Evolutionary conservation across 2,888 invertebrate genomes (phyloP).

Genomic region (Cosmorhoe ocellata): DNA sequence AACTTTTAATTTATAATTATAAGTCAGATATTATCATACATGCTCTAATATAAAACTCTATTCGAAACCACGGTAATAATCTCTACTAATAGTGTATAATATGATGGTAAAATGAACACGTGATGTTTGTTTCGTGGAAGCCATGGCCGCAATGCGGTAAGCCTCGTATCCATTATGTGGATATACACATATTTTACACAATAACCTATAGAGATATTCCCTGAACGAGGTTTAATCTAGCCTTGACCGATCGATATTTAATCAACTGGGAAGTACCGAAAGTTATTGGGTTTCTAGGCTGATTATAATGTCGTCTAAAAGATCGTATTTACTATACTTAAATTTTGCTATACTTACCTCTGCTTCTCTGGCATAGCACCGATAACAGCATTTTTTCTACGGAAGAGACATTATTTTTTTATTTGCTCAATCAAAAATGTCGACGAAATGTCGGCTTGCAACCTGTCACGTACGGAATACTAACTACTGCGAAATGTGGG

Average conservation of each 20-base stretch:
- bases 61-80: slow-evolving; percentile 25
- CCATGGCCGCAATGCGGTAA: slow-evolving; percentile 35
- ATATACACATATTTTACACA: slow-evolving; percentile 6
- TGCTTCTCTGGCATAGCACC: no score
- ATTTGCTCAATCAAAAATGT: no score
- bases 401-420: no score
- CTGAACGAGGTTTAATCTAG: slow-evolving; percentile 1
- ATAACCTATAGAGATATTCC: slow-evolving; percentile 5
- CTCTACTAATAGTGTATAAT: slow-evolving; percentile 9
- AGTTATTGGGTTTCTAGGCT: neutral
- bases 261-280: slow-evolving; percentile 2
- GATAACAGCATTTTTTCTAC: no score
- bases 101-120: slow-evolving; percentile 26
- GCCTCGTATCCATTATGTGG: slow-evolving; percentile 14
- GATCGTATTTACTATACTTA: no score
- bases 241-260: slow-evolving; percentile 13
- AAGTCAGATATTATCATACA: no score
- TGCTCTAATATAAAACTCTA: slow-evolving; percentile 6
- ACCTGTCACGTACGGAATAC: no score
- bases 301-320: neutral
- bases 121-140: slow-evolving; percentile 29
- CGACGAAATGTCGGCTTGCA: no score
- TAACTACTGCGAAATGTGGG: no score
- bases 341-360: no score
- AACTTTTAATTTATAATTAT: no score